Base-by-base conservation (phyloP, 1,140 invertebrate species). In the Pararge aegeria region DNA sequence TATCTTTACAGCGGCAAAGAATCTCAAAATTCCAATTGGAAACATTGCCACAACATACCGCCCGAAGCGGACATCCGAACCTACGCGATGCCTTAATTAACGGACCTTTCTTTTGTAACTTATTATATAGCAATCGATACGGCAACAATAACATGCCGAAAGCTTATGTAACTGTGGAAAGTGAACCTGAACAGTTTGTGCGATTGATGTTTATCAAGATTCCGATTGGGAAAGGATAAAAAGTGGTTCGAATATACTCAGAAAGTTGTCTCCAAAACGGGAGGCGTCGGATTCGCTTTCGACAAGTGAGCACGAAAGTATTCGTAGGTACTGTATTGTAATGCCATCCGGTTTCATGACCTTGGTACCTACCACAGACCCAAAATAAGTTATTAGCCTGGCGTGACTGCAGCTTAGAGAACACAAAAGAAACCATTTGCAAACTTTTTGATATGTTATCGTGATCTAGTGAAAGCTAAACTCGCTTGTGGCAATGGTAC, bases 191-290 rank as follows among this genome's bases (percentile, higher is more conserved):
- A 71, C 69, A 61, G 48, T 71, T 73, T 59, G 62, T 71, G 74
- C 74, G 72, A 81, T 86, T 74, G 77, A 80, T 75, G 76, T 58
- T 80, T 75, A 75, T 78, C 72, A 72, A 76, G 68, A 78, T 73
- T 78, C 68, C 68, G 67, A 76, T 82, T 83, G 67, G 74, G 75
- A 83, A 80, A 79, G 73, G 71, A 79, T 67, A 87, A 83, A 83
- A 86, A 86, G 78, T 80, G 61, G 80, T 80, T 75, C 66, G 81
- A 55, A 64, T 66, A 67, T 76, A 71, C 70, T 72, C 75, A 75
- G 80, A 84, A 87, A 84, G 76, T 80, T 83, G 76, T 77, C 70
- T 61, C 74, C 78, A 69, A 79, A 75, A 74, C 70, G 64, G 74
- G 76, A 75, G 76, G 57, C 69, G 49, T 61, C 58, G 55, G 66